Conservation (phyloP, 2,113 vertebrate species). For the Pogonocichla stellata region DNA sequence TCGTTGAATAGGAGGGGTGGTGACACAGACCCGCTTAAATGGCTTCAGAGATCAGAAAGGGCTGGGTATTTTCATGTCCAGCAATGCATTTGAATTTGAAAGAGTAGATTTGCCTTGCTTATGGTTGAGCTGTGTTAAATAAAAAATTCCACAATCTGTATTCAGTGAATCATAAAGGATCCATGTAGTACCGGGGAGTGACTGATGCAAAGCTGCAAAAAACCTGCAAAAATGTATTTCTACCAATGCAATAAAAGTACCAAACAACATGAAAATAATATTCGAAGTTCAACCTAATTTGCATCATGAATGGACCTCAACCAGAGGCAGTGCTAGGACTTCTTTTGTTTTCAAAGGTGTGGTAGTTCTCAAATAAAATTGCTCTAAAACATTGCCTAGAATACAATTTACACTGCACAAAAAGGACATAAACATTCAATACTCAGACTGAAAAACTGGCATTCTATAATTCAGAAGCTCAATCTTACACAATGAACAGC, state of each 20-base stretch:
- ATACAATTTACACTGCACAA: not conserved
- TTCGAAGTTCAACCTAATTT: not conserved
- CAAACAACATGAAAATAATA: not conserved
- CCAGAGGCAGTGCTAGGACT: not conserved
- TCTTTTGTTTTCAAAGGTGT: not conserved
- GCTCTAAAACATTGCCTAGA: not conserved
- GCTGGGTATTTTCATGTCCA: not conserved
- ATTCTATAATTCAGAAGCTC: not conserved
- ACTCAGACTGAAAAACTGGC: not conserved
- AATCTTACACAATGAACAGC: not conserved
- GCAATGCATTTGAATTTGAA: not conserved
- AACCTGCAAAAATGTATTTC: not conserved
- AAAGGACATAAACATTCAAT: not conserved
- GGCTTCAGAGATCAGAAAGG: not conserved
- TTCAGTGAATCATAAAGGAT: not conserved
- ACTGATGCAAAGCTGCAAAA: not conserved
- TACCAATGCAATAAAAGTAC: not conserved
- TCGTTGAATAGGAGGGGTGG: rapidly evolving
- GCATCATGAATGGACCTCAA: not conserved
- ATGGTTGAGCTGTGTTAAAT: not conserved
- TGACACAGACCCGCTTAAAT: not conserved
- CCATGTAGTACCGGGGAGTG: not conserved
- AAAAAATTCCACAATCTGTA: not conserved
- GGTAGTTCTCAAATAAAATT: not conserved
- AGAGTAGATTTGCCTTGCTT: not conserved